phyloP scores from a whole-genome alignment of 2,113 vertebrate genomes.

The Mus spicilegus region DNA sequence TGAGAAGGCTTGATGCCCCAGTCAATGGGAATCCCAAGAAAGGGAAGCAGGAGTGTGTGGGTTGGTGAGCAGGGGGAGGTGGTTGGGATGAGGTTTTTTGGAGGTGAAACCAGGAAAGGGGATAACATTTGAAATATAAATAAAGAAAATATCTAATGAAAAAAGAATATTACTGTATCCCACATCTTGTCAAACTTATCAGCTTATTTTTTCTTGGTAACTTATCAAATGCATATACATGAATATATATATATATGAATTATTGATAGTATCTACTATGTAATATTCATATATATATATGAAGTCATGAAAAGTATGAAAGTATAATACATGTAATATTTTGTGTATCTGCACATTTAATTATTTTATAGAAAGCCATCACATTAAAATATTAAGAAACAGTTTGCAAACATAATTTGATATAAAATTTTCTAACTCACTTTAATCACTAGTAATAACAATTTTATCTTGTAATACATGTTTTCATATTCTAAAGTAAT shows the following conservation, averaged over 20 bases:
- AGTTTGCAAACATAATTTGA: neutral
- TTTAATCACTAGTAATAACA: conserved; percentile 35
- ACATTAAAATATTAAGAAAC: neutral
- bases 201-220: no score
- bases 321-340: neutral
- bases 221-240: no score
- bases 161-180: neutral
- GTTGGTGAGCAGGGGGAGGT: no score
- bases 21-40: no score
- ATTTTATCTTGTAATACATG: conserved; percentile 59
- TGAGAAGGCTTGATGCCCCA: no score
- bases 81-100: no score
- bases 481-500: conserved; percentile 56
- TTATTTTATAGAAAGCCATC: neutral
- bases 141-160: no score
- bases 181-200: no score
- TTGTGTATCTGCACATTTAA: neutral
- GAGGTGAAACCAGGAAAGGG: no score
- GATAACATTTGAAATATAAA: no score
- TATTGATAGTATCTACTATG: no score
- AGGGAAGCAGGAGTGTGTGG: no score
- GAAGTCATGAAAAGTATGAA: neutral
- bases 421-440: neutral
- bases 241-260: neutral
- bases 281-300: neutral